Base-by-base conservation (phyloP, 2,113 vertebrate genomes). In the Ceyx margarethae region DNA sequence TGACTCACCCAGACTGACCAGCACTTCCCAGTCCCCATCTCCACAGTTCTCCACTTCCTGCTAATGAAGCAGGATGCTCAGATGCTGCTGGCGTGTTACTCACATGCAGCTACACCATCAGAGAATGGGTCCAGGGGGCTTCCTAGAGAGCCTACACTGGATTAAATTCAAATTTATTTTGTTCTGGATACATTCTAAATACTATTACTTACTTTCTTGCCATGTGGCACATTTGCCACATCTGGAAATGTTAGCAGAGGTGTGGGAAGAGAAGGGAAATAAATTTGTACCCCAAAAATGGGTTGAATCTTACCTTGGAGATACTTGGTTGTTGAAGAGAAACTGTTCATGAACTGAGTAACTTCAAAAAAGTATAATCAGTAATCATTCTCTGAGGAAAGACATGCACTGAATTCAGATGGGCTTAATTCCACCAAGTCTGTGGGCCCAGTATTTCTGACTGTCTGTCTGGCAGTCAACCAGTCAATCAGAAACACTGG, bases 41-140 rank as follows among this genome's bases (percentile, higher is more conserved):
- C 76, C 58, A 33, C 72, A 69, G 46, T 17, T 69, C n/a, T 50
- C 42, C 31, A 0, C 22, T 53, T n/a, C 60, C 81, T 73, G 6
- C 13, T 5, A 2, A 5, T 2, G 0, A 14, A 17, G 18, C 1
- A 12, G 65, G 65, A 5, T 16, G 10, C 15, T 48, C 2, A 2
- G 64, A 4, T 43, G 40, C 35, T 65, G 69, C 87, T 19, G 40
- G 2, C 7, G 53, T 4, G 50, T 11, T 80, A 65, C 89, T 67
- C 51, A 28, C 16, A 3, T 6, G 29, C 64, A 82, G 80, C 75
- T 45, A 64, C 51, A 23, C 4, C 1, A 1, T 23, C 45, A 50
- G 51, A 51, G 66, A 10, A 28, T 1, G 29, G 17, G 51, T 71
- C 33, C 71, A 45, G 25, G 66, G 43, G 35, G 15, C 77, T 40